A percentile compares a stretch with the other conserved stretches of the same genome.
Conservation (phyloP, 2,113 vertebrate genomes). For the Hippocampus guttulatus region DNA sequence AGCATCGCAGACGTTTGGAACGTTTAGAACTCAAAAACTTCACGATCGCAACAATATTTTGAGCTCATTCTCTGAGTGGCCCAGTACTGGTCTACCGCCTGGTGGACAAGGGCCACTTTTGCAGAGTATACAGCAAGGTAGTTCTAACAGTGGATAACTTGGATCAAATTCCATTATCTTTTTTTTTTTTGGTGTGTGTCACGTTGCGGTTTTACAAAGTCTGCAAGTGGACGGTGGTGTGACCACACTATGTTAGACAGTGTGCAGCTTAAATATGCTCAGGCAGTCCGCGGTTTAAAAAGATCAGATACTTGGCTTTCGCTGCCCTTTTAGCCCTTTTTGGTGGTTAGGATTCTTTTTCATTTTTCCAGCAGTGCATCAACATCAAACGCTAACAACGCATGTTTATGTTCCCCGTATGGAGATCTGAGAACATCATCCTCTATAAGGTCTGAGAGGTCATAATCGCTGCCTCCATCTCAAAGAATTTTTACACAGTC, state of each 20-base stretch:
- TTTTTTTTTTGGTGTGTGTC: constrained; percentile 21
- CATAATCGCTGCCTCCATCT: constrained; percentile 63
- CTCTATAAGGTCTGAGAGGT: constrained; percentile 53
- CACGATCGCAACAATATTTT: background rate
- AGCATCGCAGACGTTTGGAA: too few species aligned
- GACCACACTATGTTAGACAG: constrained; percentile 35
- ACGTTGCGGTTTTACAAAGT: constrained; percentile 39
- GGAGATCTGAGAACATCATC: constrained; percentile 52
- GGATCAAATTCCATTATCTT: constrained; percentile 24
- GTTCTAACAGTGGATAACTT: constrained; percentile 19
- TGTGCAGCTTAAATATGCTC: constrained; percentile 35
- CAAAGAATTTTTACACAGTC: constrained; percentile 22
- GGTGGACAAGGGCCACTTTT: background rate
- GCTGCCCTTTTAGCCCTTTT: constrained; percentile 47
- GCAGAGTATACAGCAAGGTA: constrained; percentile 18
- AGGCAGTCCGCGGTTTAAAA: constrained; percentile 44
- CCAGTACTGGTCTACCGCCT: background rate
- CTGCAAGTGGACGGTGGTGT: constrained; percentile 46
- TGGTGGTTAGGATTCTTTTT: constrained; percentile 57
- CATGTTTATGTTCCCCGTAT: constrained; percentile 64
- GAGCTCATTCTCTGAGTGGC: background rate
- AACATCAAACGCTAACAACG: constrained; percentile 64
- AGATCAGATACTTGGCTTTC: constrained; percentile 53
- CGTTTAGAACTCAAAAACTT: too few species aligned
- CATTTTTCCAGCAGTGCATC: constrained; percentile 35